Conservation (phyloP, 2,888 invertebrate species). For the Temnothorax ravouxi region DNA sequence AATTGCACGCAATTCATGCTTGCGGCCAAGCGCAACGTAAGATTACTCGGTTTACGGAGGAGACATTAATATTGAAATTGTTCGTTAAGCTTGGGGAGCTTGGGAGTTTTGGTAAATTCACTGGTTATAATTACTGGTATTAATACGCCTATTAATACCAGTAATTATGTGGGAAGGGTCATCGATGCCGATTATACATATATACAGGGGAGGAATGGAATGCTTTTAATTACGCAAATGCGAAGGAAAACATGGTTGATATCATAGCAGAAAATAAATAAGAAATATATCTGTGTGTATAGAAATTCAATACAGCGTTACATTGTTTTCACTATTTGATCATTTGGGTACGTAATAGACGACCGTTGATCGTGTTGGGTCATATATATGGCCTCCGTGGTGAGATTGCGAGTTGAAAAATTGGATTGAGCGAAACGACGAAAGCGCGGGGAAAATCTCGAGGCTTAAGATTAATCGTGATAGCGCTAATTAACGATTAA, state of each 20-base stretch:
- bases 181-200: not conserved
- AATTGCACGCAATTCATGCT: not conserved
- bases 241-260: not conserved
- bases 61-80: too few relatives aligned
- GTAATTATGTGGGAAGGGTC: too few relatives aligned
- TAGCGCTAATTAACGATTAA: constrained; percentile 56
- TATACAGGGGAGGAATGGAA: constrained; percentile 4
- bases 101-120: too few relatives aligned
- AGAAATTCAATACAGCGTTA: not conserved
- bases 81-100: too few relatives aligned
- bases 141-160: too few relatives aligned
- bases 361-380: constrained; percentile 43
- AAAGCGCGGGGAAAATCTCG: constrained; percentile 25
- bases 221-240: not conserved
- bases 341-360: constrained; percentile 21
- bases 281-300: not conserved
- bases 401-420: constrained; percentile 37
- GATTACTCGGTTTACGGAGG: not conserved
- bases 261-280: not conserved
- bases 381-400: constrained; percentile 24
- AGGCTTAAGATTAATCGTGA: constrained; percentile 45
- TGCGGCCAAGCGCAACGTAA: not conserved
- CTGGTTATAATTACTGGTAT: too few relatives aligned
- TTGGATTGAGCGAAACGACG: constrained; percentile 28
- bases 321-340: constrained; percentile 37